phyloP scores from a whole-genome alignment of 2,113 vertebrate genomes.

The Zeus faber region DNA sequence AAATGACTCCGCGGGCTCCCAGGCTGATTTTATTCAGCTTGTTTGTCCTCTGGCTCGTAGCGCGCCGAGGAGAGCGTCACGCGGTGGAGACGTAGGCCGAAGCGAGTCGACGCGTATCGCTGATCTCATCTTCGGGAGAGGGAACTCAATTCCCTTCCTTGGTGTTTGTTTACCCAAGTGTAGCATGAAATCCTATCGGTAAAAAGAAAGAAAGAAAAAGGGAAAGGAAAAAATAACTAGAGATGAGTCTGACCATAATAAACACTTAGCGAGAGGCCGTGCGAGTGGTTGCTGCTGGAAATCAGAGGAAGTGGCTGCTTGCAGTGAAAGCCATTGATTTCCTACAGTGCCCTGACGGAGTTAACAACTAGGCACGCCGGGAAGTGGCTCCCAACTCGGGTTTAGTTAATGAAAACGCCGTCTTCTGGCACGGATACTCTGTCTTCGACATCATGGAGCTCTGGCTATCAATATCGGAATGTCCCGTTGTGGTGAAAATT shows the following conservation, averaged over 20 bases:
- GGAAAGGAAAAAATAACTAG: not conserved
- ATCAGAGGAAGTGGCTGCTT: slow-evolving; percentile 21
- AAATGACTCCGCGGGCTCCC: slow-evolving; percentile 9
- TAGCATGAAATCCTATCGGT: slow-evolving; percentile 49
- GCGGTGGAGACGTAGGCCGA: slow-evolving; percentile 21
- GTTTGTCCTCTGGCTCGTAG: no score
- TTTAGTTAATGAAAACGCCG: slow-evolving; percentile 49
- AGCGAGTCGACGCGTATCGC: slow-evolving; percentile 16
- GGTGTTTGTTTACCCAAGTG: slow-evolving; percentile 53
- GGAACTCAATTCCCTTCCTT: slow-evolving; percentile 24
- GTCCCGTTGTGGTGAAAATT: slow-evolving; percentile 57
- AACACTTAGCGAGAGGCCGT: slow-evolving; percentile 32
- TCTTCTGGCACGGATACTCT: slow-evolving; percentile 38
- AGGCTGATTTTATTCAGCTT: no score
- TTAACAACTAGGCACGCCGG: slow-evolving; percentile 23
- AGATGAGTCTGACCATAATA: slow-evolving; percentile 19
- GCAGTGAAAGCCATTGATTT: slow-evolving; percentile 22
- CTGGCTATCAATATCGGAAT: slow-evolving; percentile 50
- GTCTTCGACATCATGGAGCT: slow-evolving; percentile 41
- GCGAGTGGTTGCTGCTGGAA: slow-evolving; percentile 33
- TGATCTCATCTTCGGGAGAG: slow-evolving; percentile 30
- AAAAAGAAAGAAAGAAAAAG: slow-evolving; percentile 14
- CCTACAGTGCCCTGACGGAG: slow-evolving; percentile 25
- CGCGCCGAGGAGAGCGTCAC: not conserved
- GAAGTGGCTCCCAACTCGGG: slow-evolving; percentile 16